Evolutionary conservation across 2,888 invertebrate species (phyloP).

Genomic region (Tholera decimalis): DNA sequence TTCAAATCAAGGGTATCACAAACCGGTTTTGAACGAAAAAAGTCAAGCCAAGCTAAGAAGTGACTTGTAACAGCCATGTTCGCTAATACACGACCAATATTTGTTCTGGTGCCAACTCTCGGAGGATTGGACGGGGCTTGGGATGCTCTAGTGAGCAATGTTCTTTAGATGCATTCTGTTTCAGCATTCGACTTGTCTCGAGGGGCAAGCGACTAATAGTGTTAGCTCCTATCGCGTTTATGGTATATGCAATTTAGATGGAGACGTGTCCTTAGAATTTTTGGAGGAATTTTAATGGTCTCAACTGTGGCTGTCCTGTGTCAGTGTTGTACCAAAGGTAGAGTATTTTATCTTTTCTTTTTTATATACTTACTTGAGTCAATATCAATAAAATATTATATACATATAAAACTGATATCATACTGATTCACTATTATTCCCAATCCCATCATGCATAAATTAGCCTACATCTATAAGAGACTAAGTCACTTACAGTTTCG

Average conservation of each 20-base stretch:
- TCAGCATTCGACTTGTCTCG: constrained; percentile 64
- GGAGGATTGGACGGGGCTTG: constrained; percentile 71
- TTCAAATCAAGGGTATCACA: constrained; percentile 57
- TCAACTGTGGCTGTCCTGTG: not conserved
- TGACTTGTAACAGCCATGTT: constrained; percentile 80
- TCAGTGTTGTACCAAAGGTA: not conserved
- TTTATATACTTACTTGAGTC: not conserved
- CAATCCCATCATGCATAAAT: not conserved
- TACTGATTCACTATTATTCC: not conserved
- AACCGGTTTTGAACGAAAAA: constrained; percentile 64
- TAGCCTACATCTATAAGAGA: not conserved
- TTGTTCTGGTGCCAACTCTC: constrained; percentile 79
- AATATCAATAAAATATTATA: too few species aligned
- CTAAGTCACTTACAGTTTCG: constrained; percentile 3
- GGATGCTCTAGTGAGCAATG: constrained; percentile 79
- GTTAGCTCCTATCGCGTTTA: constrained; percentile 65
- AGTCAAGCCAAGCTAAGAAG: constrained; percentile 70
- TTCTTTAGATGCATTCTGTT: constrained; percentile 80
- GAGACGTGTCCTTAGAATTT: constrained; percentile 38
- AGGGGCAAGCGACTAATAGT: constrained; percentile 73
- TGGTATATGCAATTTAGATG: constrained; percentile 53
- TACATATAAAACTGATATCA: not conserved
- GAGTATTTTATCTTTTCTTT: not conserved
- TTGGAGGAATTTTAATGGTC: constrained; percentile 21
- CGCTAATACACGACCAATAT: constrained; percentile 88